Evolutionary conservation across 2,888 invertebrate species (phyloP), one percentile per base, ranked within the genome.

Genomic region (Pemphredon lugubris): DNA sequence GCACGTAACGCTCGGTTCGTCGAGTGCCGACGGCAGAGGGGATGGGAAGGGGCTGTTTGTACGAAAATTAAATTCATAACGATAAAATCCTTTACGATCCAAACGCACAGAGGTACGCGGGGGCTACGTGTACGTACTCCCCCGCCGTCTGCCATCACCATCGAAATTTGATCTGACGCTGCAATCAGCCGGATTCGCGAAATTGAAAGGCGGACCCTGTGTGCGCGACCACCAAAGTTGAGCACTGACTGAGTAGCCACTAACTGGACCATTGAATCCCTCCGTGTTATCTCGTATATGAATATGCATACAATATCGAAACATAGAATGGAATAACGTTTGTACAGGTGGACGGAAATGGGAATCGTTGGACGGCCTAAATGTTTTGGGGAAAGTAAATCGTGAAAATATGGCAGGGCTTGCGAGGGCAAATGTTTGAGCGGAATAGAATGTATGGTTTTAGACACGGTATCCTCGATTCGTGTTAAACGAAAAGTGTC

Each of bases 21-120:
- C 82, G 81, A 83, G 83, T 80, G 72, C 75, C 64, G 59, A 34
- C 26, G 48, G 20, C 5, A 14, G 47, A 54, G 14, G n/a, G n/a
- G 23, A 13, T 18, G 44, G 45, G 13, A 47, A 23, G 61, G 72
- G 77, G 68, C 82, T 87, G 85, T 87, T 87, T 87, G 84, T 82
- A 86, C 79, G 88, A 87, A 86, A 88, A 87, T 88, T 86, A 87
- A 87, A 88, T 88, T 87, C 85, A 84, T 86, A 87, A 86, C 86
- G 79, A 82, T 84, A 82, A 84, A 87, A 87, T 85, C 84, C 83
- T 86, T 86, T 84, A 84, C 81, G 82, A 83, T 66, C 65, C 57
- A 18, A 48, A 67, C 58, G 51, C 51, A 32, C 39, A 39, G 23
- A 21, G 39, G 26, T 34, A 40, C 42, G 45, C 21, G 44, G 23